Percentiles rank a stretch among this genome's conserved stretches.
phyloP scores from a whole-genome alignment of 2,113 vertebrate genomes.

The Channa argus region DNA sequence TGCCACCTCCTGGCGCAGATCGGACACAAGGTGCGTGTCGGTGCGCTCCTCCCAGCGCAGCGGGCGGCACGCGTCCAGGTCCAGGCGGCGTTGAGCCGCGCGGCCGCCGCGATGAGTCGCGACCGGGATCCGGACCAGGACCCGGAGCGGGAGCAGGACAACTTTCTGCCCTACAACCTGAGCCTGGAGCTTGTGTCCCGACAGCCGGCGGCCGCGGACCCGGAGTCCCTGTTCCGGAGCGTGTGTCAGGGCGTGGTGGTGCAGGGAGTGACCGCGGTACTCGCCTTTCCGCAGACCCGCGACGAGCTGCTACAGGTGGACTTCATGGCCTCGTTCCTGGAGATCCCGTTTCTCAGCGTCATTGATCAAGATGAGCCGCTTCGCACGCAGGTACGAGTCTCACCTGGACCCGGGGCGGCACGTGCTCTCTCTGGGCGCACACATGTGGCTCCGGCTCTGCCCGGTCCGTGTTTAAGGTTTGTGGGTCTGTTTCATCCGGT shows the following conservation, averaged over 20 bases:
- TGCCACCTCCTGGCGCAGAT: slow-evolving; percentile 83
- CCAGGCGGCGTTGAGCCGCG: slow-evolving; percentile 80
- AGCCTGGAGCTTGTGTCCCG: slow-evolving; percentile 85
- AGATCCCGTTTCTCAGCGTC: slow-evolving; percentile 90
- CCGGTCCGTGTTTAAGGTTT: background rate
- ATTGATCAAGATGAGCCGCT: slow-evolving; percentile 85
- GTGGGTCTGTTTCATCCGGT: slow-evolving; percentile 5
- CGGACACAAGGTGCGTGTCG: slow-evolving; percentile 86
- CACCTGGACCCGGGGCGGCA: background rate
- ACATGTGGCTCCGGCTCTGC: background rate
- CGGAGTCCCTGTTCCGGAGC: slow-evolving; percentile 86
- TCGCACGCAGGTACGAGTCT: slow-evolving; percentile 82
- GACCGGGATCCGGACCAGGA: slow-evolving; percentile 20
- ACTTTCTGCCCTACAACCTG: slow-evolving; percentile 85
- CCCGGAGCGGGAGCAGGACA: slow-evolving; percentile 29
- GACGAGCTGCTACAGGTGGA: slow-evolving; percentile 91
- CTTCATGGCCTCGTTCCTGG: slow-evolving; percentile 87
- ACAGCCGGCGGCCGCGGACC: slow-evolving; percentile 81
- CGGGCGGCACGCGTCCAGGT: slow-evolving; percentile 75
- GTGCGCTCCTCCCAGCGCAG: slow-evolving; percentile 83
- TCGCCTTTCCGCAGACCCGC: slow-evolving; percentile 89
- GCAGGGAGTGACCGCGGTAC: slow-evolving; percentile 87
- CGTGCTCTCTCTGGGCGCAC: background rate
- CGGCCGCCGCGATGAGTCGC: slow-evolving; percentile 65
- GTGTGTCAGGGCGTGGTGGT: slow-evolving; percentile 85